Base-by-base conservation (phyloP, 53 echinoderm and acorn worm species). In the Actinopyga echinites region DNA sequence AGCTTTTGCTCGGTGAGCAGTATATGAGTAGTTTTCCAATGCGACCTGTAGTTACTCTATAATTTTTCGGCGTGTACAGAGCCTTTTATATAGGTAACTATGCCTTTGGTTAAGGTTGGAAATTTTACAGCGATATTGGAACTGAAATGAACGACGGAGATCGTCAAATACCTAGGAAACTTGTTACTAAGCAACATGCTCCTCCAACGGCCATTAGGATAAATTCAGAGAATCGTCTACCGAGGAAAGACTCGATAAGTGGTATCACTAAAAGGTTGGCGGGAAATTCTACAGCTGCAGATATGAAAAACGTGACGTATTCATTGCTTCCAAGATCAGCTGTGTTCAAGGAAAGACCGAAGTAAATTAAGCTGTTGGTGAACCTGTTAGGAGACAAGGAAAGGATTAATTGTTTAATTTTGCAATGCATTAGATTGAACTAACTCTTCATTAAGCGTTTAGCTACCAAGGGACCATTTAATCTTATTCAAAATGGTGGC, bases 231-330 rank as follows among this genome's bases (percentile, higher is more conserved):
- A 79, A 87, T 0, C 77, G 65, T n/a, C 93, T 64, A 33, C 93
- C 71, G 0, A 90, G 87, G 30, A 84, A 61, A 30, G 62, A 82
- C 20, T 93, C 87, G 35, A 86, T 87, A 38, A 74, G 54, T 28
- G 84, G 61, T 56, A 93, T 87, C 35, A 86, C 87, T 17, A 85
- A 15, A 4, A 90, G 29, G 74, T 93, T 90, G 63, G 90, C 93
- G 33, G 87, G 87, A 56, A 93, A 84, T 81, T 93, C 93, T 28
- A 93, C 80, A 20, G 93, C 93, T 3, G 87, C 93, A 15, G 93
- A 93, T 40, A 93, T 79, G 82, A 93, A 93, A 60, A 89, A 89
- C 15, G 87, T 85, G 6, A 93, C 57, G 68, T 89, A 90, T 30
- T 64, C 82, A 67, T 93, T 75, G 65, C 75, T 84, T 9, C 90